Evolutionary conservation across 2,888 invertebrate genomes (phyloP), one percentile per base, ranked within the genome.

Genomic region (Lobophora halterata): DNA sequence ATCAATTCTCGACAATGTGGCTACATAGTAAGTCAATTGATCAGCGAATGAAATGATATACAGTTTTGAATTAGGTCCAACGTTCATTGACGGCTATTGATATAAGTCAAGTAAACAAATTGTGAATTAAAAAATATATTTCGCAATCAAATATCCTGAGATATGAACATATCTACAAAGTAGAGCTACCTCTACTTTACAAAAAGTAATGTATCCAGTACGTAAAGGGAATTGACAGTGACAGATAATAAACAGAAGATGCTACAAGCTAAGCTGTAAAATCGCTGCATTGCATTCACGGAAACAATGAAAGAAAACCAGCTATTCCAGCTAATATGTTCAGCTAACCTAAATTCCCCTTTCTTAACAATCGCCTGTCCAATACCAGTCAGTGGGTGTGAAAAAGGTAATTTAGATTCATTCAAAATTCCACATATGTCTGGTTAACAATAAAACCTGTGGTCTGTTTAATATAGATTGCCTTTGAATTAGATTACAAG

Each of bases 401-500:
- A 41, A 48, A 30, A 43, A 36, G 27, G 41, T 18, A 28, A 37
- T 46, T 29, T 41, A 36, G 41, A 34, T 45, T 43, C 35, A 36
- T 46, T 32, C 38, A 46, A 34, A 35, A 18, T 27, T 49, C 25
- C 18, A 34, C 27, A 36, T 34, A 33, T 32, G 39, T 48, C 49
- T 49, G 46, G 32, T 33, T 37, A 46, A 55, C 39, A 55, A 54
- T 45, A 47, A 49, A 54, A 50, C 49, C 35, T 40, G 39, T 52
- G 30, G 33, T 32, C 10, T 39, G 33, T 37, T 27, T 47, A 44
- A 57, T 52, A 46, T 49, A 42, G 45, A 49, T 57, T 25, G 57
- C 47, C 33, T 11, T 30, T 13, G 40, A 27, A 33, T 30, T 23
- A 21, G 40, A 33, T 30, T 23, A 21, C 38, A 41, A 46, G 46